Base-by-base conservation (phyloP, 2,797 vertebrate species). In the Crypturellus tataupa region DNA sequence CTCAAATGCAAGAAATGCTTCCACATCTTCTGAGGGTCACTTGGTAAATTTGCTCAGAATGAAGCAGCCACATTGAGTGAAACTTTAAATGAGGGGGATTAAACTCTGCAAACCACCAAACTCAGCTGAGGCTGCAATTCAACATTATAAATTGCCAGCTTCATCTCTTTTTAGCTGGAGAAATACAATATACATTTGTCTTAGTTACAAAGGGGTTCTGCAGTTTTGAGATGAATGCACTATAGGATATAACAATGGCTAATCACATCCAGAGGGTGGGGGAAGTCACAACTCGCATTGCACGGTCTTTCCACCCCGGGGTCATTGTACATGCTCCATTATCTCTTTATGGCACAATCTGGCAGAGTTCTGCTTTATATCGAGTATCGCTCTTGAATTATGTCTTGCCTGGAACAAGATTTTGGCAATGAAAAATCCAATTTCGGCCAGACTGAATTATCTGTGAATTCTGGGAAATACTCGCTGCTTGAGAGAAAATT, bases 261-360 rank as follows among this genome's bases (percentile, higher is more conserved):
- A 69, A 90, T 87, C 39, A 14, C 58, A 53, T 67, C 86, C 87
- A 85, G 82, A 87, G 86, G 84, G 70, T 81, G 80, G 51, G 69
- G 47, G 44, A 77, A 92, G 82, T 93, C 90, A 91, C 6, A 12
- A 71, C 53, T 39, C 17, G 1, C 11, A 56, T 67, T 73, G 78
- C 35, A n/a, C 15, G 4, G 33, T 60, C 33, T 21, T 37, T 21
- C 67, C 60, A 56, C 85, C 56, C 29, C 58, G 25, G 35, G 82
- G 49, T 93, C 80, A 72, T 93, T 95, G 91, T 24, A 31, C 6
- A 14, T 80, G 58, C 37, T 89, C 58, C 80, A 31, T 94, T 96
- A 78, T 85, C 82, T 97, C 95, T 91, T 81, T 67, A 83, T 80
- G 87, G 92, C 82, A 94, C 37, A 44, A 91, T 77, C 88, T 94